Evolutionary conservation across 2,888 invertebrate species (phyloP).

Genomic region (Fragum fragum): DNA sequence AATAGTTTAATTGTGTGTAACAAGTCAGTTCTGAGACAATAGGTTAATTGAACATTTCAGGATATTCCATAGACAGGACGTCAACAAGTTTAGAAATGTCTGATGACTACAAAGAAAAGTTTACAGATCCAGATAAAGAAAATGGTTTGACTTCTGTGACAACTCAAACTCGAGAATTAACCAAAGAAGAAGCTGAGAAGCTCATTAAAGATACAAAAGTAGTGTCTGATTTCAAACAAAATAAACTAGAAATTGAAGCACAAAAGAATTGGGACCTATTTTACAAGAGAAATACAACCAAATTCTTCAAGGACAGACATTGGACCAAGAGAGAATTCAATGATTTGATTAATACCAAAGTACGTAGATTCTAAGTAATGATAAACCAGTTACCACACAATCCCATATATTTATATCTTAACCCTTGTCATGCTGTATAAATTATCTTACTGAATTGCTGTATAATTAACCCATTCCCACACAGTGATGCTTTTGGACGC

Average conservation of each 20-base stretch:
- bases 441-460: too few relatives aligned
- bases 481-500: too few relatives aligned
- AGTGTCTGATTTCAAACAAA: conserved; percentile 92
- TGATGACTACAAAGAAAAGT: not conserved
- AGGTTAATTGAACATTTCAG: too few relatives aligned
- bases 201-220: conserved; percentile 90
- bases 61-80: not conserved
- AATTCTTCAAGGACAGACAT: conserved; percentile 97
- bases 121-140: not conserved
- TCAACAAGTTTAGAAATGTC: not conserved
- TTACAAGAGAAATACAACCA: conserved; percentile 97
- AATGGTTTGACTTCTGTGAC: conserved; percentile 10
- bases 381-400: too few relatives aligned
- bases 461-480: too few relatives aligned
- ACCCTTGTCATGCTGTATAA: too few relatives aligned
- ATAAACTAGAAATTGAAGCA: conserved; percentile 93
- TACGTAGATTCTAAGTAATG: too few relatives aligned
- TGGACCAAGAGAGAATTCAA: conserved; percentile 98
- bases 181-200: conserved; percentile 89
- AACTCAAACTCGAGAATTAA: conserved; percentile 63
- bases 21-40: too few relatives aligned
- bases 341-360: conserved; percentile 89
- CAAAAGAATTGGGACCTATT: conserved; percentile 98
- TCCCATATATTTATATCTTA: too few relatives aligned
- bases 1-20: too few relatives aligned